Base-by-base conservation (phyloP, 2,113 vertebrate species). In the Ondatra zibethicus region DNA sequence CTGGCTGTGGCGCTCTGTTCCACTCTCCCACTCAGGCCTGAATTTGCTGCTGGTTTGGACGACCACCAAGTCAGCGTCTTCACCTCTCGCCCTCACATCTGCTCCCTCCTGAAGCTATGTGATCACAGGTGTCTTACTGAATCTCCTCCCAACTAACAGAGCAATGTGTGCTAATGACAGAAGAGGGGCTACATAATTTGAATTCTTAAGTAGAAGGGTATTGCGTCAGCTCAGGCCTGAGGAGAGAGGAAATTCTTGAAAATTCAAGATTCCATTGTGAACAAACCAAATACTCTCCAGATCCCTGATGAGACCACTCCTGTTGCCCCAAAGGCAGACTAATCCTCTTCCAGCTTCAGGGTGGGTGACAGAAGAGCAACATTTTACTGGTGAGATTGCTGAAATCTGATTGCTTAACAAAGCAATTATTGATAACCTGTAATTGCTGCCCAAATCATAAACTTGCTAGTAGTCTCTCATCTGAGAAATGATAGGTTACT, bases 371-470 rank as follows among this genome's bases (percentile, higher is more conserved):
- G 31, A 78, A 96, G 94, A 95, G 93, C 75, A 70, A 25, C 85
- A 92, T 94, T 97, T 97, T 93, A 76, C 61, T 63, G 70, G 55
- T 81, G 61, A 68, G 68, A 92, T 65, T 45, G 93, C 91, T 86
- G 52, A 88, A 96, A 93, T 91, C 75, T 90, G 58, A 97, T 96
- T 95, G 82, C 77, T 93, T 96, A 97, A 95, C 92, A 93, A 98
- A 97, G 91, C 87, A 94, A 88, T 96, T 97, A 96, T 92, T 94
- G 95, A 96, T 97, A 96, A 93, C 87, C 61, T 76, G 14, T 72
- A 92, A 93, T 92, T 85, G 91, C 36, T 87, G 84, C 75, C 92
- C 92, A 76, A 86, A 93, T 93, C 68, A 95, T 80, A 76, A 75
- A 68, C 70, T 93, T 94, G 76, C 88, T 91, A 92, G 39, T 66